Percentiles rank a stretch among this genome's conserved stretches.
Conservation (phyloP, 2,888 invertebrate genomes). For the Apamea sordens region DNA sequence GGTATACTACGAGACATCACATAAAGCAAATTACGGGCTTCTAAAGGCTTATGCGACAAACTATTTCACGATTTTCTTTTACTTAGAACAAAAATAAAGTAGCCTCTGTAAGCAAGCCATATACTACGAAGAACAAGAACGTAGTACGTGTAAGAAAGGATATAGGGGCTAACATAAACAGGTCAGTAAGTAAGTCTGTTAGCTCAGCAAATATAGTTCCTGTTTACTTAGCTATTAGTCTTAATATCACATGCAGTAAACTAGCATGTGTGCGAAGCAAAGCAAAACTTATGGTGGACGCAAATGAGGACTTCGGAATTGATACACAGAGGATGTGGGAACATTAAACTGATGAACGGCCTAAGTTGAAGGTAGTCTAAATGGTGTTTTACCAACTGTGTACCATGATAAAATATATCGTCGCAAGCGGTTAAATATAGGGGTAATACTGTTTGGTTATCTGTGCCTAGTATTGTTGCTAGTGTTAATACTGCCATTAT, state of each 20-base stretch:
- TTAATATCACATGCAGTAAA: constrained; percentile 80
- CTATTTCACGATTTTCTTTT: constrained; percentile 66
- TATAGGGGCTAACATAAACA: constrained; percentile 83
- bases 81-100: constrained; percentile 65
- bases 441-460: constrained; percentile 48
- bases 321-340: constrained; percentile 63
- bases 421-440: constrained; percentile 42
- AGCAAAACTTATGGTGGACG: constrained; percentile 84
- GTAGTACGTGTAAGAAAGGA: constrained; percentile 75
- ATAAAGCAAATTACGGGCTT: constrained; percentile 56
- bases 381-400: constrained; percentile 53
- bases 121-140: constrained; percentile 75
- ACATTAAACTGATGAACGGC: constrained; percentile 65
- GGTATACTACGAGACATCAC: constrained; percentile 22
- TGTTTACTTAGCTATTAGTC: constrained; percentile 79
- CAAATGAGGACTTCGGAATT: constrained; percentile 83
- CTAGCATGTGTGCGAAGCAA: constrained; percentile 75
- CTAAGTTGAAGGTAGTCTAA: constrained; percentile 52
- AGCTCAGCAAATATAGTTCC: constrained; percentile 80
- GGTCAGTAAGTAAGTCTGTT: constrained; percentile 76
- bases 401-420: constrained; percentile 35
- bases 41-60: constrained; percentile 56
- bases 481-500: constrained; percentile 41
- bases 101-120: constrained; percentile 63
- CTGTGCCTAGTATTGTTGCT: constrained; percentile 38